Percentiles rank a stretch among this genome's conserved stretches.
Conservation (phyloP, 2,113 vertebrate genomes). For the Epinephelus fuscoguttatus region DNA sequence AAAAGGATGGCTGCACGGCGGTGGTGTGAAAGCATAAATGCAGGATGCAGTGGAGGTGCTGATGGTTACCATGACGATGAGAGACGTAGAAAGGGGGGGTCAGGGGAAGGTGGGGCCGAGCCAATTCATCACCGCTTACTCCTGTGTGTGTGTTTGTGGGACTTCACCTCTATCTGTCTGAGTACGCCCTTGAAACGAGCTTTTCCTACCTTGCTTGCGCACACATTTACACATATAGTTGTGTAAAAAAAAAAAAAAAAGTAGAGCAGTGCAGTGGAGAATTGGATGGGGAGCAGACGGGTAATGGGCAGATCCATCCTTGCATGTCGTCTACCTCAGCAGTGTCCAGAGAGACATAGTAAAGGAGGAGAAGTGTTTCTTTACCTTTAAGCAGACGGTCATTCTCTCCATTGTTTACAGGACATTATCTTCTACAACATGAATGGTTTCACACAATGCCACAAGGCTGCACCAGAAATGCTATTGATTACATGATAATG, state of each 20-base stretch:
- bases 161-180: conserved; percentile 69
- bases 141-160: conserved; percentile 42
- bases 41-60: conserved; percentile 70
- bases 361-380: conserved; percentile 2
- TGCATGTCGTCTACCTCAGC: conserved; percentile 3
- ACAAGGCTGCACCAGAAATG: conserved; percentile 6
- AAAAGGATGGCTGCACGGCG: conserved; percentile 55
- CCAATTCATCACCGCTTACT: conserved; percentile 69
- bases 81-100: conserved; percentile 46
- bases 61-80: conserved; percentile 82
- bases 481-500: conserved; percentile 39
- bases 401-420: background rate
- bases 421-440: conserved; percentile 22
- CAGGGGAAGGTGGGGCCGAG: conserved; percentile 59
- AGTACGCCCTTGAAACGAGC: conserved; percentile 67
- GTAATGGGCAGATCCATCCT: conserved; percentile 21
- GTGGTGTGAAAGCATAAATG: conserved; percentile 69
- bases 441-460: conserved; percentile 21
- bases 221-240: conserved; percentile 31
- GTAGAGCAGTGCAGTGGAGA: conserved; percentile 57
- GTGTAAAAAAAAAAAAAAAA: background rate
- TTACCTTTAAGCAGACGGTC: background rate
- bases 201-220: conserved; percentile 23
- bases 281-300: conserved; percentile 40
- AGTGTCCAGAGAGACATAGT: background rate